These are phyloP conservation scores for Chymomyza caudatula DNA, from an alignment of 2,888 invertebrate genomes.

Conservation along the genomic window DNA sequence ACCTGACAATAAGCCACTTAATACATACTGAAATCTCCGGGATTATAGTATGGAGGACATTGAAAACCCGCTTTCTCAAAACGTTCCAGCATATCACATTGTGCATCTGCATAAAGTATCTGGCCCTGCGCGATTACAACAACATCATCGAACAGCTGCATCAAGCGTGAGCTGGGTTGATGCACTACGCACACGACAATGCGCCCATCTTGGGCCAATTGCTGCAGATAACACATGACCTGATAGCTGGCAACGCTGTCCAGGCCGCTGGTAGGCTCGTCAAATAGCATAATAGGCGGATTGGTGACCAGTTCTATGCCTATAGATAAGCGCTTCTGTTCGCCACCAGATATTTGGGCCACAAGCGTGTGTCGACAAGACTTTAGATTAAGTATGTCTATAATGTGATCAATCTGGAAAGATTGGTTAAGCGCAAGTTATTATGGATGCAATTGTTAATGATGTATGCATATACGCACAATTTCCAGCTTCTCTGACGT, in stretches of 20 bases:
- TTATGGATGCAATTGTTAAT: not conserved
- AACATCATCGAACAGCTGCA: constrained; percentile 92
- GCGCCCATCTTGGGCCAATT: constrained; percentile 88
- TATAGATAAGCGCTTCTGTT: constrained; percentile 92
- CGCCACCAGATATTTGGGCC: constrained; percentile 89
- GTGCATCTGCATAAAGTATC: constrained; percentile 88
- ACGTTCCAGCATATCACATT: constrained; percentile 85
- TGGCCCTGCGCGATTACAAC: constrained; percentile 88
- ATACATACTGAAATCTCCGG: constrained; percentile 88
- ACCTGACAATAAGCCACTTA: too few relatives aligned
- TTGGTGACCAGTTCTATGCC: constrained; percentile 93
- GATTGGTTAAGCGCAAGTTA: not conserved
- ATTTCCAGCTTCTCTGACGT: constrained; percentile 82
- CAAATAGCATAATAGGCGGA: constrained; percentile 95
- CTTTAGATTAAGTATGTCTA: constrained; percentile 85
- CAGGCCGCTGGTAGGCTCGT: constrained; percentile 93
- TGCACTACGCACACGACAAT: constrained; percentile 93
- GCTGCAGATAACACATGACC: constrained; percentile 86
- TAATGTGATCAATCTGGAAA: constrained; percentile 86
- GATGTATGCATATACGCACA: constrained; percentile 79
- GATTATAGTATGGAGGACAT: constrained; percentile 94
- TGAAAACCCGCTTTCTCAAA: constrained; percentile 83
- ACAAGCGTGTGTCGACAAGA: constrained; percentile 84
- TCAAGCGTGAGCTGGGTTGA: constrained; percentile 91
- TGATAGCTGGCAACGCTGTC: constrained; percentile 90